phyloP scores from a whole-genome alignment of 2,113 vertebrate species.

The Phoenicopterus ruber region DNA sequence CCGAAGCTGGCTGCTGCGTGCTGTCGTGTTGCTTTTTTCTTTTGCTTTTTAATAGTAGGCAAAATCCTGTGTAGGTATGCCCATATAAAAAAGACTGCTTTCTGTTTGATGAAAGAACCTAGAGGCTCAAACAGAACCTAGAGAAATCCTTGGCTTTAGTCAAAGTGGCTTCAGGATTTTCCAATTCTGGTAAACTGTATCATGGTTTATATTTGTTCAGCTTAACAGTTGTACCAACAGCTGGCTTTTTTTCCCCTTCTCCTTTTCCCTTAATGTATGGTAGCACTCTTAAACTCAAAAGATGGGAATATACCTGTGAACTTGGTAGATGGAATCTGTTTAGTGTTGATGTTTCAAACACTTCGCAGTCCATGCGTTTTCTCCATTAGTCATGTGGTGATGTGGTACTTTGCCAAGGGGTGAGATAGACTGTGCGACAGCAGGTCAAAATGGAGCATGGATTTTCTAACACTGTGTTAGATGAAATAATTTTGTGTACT shows the following conservation, averaged over 20 bases:
- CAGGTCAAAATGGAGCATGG: slow-evolving; percentile 26
- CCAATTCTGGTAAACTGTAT: not conserved
- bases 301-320: not conserved
- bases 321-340: slow-evolving; percentile 34
- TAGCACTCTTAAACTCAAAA: not conserved
- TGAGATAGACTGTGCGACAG: slow-evolving; percentile 20
- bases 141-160: not conserved
- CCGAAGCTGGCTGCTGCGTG: not conserved
- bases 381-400: slow-evolving; percentile 35
- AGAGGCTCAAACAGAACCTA: not conserved
- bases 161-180: not conserved
- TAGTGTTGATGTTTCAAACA: slow-evolving; percentile 29
- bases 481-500: slow-evolving; percentile 59
- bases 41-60: not conserved
- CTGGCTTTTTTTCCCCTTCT: not conserved
- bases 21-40: not conserved
- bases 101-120: not conserved
- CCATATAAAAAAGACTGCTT: not conserved
- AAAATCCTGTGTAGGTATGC: not conserved
- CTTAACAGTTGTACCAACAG: not conserved
- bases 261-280: not conserved
- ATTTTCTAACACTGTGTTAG: slow-evolving; percentile 51
- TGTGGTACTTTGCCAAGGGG: slow-evolving; percentile 20
- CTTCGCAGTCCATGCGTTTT: slow-evolving; percentile 47
- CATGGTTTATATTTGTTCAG: not conserved